Evolutionary conservation across 1,140 invertebrate species (phyloP), one percentile per base, ranked within the genome.

Genomic region (Achroia grisella): DNA sequence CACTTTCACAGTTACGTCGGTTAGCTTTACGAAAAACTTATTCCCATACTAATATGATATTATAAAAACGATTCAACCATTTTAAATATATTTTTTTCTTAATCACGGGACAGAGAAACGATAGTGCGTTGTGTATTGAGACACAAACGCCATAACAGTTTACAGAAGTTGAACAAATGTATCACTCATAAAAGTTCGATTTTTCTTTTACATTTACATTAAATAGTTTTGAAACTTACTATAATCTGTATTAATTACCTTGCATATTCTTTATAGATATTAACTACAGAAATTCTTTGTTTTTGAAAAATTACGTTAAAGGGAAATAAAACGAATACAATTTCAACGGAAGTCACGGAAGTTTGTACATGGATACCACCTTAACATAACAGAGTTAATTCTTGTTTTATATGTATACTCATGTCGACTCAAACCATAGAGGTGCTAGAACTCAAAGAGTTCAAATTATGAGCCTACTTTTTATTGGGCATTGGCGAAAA

Each of bases 81-180:
- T 10, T 39, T 30, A 33, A 54, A 42, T n/a, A 12, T 6, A 32
- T 17, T 50, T 46, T 56, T 58, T 55, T 53, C 62, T 56, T 49
- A 48, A 48, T 48, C 60, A 32, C 45, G 41, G 39, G 40, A 37
- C 51, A 65, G 49, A 75, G 59, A 73, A 65, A 65, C 50, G 62
- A 70, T 73, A 82, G 75, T 81, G 78, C 78, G 78, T 85, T 81
- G 81, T 84, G 75, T 84, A 74, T 71, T 52, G 60, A 62, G 68
- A 81, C 67, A 81, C 74, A 83, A 85, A 85, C 81, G 81, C 81
- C 81, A 83, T 85, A 82, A 85, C 78, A 85, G 78, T 81, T 81
- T 81, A 75, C 66, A 56, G 31, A 48, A 71, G 52, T 60, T 50
- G 56, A 42, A 63, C 62, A 69, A 71, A 39, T 59, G 42, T 50